Evolutionary conservation across 2,113 vertebrate species (phyloP), one percentile per base, ranked within the genome.

Genomic region (Melanotaenia duboulayi): DNA sequence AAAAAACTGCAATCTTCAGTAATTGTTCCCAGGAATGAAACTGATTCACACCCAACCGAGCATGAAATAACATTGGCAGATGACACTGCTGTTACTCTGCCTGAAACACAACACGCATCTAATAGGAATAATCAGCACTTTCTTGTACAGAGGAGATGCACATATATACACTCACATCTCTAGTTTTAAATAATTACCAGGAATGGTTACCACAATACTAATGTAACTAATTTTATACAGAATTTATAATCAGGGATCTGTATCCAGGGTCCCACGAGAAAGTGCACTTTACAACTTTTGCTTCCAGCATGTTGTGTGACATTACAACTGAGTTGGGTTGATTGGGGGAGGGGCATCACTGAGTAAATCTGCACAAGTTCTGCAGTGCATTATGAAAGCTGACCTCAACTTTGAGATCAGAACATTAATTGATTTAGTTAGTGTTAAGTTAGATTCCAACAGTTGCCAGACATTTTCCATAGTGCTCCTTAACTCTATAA

Each of bases 61-160:
- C 93, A 87, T 95, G 92, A 94, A 94, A 94, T 94, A 92, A 92
- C 91, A 92, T 88, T 93, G 92, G 92, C 92, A 92, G 92, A 94
- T 94, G 91, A 92, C 92, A 92, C 85, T 89, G 90, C 88, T 90
- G 90, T 87, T 89, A 92, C 90, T 83, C 88, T 85, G 89, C 82
- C 86, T 88, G 86, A 81, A 92, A 93, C 90, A 92, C 88, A 91
- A 88, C 84, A 90, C 74, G 73, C 74, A 80, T 93, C 90, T 92
- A 93, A 92, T 92, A 89, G 81, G 74, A 88, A 90, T 91, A 90
- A 93, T 94, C 90, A 92, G 90, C 87, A 90, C 84, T 85, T 91
- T 91, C 71, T 85, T 84, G 74, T 78, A 82, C 46, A 80, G 57
- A 54, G n/a, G 46, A 73, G 4, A 76, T 67, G 64, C 65, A 76